These are phyloP conservation scores for Tympanoctomys barrerae DNA, from an alignment of 2,797 vertebrate species.

Conservation along the genomic window DNA sequence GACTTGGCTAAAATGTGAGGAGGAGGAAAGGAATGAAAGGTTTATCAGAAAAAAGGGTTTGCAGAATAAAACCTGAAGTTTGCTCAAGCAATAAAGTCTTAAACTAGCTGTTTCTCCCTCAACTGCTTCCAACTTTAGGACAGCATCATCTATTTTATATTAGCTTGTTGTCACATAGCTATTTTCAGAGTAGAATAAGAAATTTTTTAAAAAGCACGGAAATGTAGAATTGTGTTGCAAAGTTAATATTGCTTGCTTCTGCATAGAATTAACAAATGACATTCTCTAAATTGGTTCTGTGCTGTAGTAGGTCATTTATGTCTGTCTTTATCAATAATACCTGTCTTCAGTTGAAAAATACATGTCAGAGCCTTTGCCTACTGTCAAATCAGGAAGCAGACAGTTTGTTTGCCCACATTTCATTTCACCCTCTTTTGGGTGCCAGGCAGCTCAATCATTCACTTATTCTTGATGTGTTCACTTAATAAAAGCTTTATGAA, in stretches of 20 bases:
- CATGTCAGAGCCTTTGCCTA: slow-evolving; percentile 13
- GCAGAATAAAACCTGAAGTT: slow-evolving; percentile 60
- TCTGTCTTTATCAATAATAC: slow-evolving; percentile 47
- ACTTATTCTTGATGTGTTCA: background rate
- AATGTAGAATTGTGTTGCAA: slow-evolving; percentile 1
- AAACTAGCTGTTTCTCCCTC: slow-evolving; percentile 2
- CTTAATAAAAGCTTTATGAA: background rate
- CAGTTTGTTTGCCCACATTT: background rate
- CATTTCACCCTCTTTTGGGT: background rate
- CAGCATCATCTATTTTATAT: slow-evolving; percentile 36
- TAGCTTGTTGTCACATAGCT: slow-evolving; percentile 45
- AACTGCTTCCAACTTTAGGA: slow-evolving; percentile 41
- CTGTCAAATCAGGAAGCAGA: background rate
- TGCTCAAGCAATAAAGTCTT: slow-evolving; percentile 23
- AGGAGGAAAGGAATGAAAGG: slow-evolving; percentile 52
- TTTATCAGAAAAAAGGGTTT: slow-evolving; percentile 6
- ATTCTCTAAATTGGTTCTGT: slow-evolving; percentile 26
- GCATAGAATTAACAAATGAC: background rate
- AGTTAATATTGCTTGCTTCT: slow-evolving; percentile 49
- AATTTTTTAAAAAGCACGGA: background rate
- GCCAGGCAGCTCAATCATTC: background rate
- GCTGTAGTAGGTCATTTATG: slow-evolving; percentile 37
- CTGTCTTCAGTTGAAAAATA: slow-evolving; percentile 59
- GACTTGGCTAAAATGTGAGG: slow-evolving; percentile 73
- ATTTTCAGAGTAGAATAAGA: slow-evolving; percentile 57